Evolutionary conservation across 2,888 invertebrate genomes (phyloP).

Genomic region (Carabus problematicus): DNA sequence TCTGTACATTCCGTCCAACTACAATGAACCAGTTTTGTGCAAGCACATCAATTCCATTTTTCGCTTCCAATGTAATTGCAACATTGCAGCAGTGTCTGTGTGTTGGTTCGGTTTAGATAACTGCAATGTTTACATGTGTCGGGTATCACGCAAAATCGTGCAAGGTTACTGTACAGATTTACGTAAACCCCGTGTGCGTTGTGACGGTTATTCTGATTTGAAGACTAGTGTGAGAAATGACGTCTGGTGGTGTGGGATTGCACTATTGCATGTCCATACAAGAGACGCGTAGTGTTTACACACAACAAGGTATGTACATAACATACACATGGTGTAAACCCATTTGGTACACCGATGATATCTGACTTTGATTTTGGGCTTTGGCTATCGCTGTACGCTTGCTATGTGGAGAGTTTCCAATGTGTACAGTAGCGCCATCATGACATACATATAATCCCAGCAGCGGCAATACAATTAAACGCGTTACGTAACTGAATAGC

Average conservation of each 20-base stretch:
- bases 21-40: too few relatives aligned
- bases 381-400: neutral
- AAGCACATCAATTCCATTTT: too few relatives aligned
- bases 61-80: too few relatives aligned
- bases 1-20: neutral
- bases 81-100: too few relatives aligned
- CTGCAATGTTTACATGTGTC: too few relatives aligned
- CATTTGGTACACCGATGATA: neutral
- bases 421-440: constrained; percentile 13
- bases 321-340: neutral
- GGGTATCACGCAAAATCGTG: too few relatives aligned
- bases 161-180: too few relatives aligned
- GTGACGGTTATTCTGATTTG: too few relatives aligned
- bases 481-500: constrained; percentile 21
- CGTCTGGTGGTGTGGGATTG: neutral
- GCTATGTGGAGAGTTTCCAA: neutral
- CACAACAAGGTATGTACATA: neutral
- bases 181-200: too few relatives aligned
- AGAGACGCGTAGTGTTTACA: neutral
- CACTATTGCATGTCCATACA: neutral
- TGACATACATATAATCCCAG: constrained; percentile 12
- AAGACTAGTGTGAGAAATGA: neutral
- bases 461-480: constrained; percentile 16
- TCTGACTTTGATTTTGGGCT: constrained; percentile 21
- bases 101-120: too few relatives aligned